These are phyloP conservation scores for Electrophaes corylata DNA, from an alignment of 2,888 invertebrate genomes.

Conservation along the genomic window DNA sequence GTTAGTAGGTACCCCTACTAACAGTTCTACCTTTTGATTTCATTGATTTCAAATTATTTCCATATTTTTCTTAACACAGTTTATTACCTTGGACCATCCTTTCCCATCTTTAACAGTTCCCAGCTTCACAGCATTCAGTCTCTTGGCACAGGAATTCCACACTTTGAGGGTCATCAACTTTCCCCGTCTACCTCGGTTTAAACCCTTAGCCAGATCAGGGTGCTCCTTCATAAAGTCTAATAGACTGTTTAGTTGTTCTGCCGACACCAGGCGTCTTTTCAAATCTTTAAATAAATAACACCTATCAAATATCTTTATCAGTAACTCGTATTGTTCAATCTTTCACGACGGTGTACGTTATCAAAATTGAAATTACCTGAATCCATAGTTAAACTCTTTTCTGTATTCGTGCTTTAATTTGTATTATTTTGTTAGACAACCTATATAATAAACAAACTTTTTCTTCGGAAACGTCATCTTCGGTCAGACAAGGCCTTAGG, in stretches of 20 bases:
- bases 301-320: too few species aligned
- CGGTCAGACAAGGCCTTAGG: too few species aligned
- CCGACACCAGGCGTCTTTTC: constrained; percentile 53
- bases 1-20: neutral
- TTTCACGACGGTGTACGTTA: too few species aligned
- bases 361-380: too few species aligned
- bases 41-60: neutral
- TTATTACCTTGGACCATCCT: constrained; percentile 67
- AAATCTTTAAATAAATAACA: constrained; percentile 42
- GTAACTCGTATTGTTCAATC: too few species aligned
- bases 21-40: too few species aligned
- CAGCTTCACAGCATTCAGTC: constrained; percentile 52
- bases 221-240: constrained; percentile 62
- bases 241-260: constrained; percentile 56
- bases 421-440: too few species aligned
- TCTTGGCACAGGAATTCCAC: constrained; percentile 64
- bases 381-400: too few species aligned
- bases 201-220: constrained; percentile 57
- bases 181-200: constrained; percentile 56
- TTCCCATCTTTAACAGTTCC: constrained; percentile 62
- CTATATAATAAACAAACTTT: too few species aligned
- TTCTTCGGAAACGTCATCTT: too few species aligned
- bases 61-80: neutral
- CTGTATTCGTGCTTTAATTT: too few species aligned
- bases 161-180: constrained; percentile 57